Base-by-base conservation (phyloP, 2,888 invertebrate species). In the Allacma fusca region DNA sequence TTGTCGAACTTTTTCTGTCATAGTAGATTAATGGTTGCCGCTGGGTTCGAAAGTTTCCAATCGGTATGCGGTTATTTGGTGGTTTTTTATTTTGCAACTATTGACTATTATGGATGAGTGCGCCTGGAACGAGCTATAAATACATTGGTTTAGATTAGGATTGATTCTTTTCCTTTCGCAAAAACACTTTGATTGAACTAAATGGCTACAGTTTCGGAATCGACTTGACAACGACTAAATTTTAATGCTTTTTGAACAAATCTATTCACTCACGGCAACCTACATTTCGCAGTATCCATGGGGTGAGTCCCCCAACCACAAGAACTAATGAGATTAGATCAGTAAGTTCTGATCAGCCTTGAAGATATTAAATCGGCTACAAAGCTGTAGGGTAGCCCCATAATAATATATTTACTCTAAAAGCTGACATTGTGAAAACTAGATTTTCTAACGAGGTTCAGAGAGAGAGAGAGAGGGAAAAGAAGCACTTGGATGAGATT, bases 241-340 rank as follows among this genome's bases (percentile, higher is more conserved):
- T 34, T 34, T 34, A 7, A 34, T 34, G 34, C 34, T 34, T 34
- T 34, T 34, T 9, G 34, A 34, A 34, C 9, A 34, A 34, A 34
- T 34, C 5, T 4, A 9, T 34, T 34, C 9, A 9, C 34, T 34
- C 34, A 9, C 9, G 34, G 34, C 9, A 34, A 34, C 34, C 34
- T 50, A 50, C 50, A 50, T 50, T 50, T 16, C 50, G 50, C n/a
- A 4, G 2, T 12, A 5, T 50, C 5, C 50, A 50, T 9, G 40
- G 5, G 40, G 50, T 9, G 5, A n/a, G 50, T 19, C 4, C 19
- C 50, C 19, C n/a, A 23, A 62, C 24, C 62, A 62, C 12, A 12
- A 12, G 24, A 62, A 62, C 21, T 62, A 62, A 62, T 62, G 12
- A 24, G 62, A 62, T 62, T 62, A 62, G 62, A 12, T 24, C 13